phyloP scores from a whole-genome alignment of 2,797 vertebrate genomes.

The Trichosurus vulpecula region DNA sequence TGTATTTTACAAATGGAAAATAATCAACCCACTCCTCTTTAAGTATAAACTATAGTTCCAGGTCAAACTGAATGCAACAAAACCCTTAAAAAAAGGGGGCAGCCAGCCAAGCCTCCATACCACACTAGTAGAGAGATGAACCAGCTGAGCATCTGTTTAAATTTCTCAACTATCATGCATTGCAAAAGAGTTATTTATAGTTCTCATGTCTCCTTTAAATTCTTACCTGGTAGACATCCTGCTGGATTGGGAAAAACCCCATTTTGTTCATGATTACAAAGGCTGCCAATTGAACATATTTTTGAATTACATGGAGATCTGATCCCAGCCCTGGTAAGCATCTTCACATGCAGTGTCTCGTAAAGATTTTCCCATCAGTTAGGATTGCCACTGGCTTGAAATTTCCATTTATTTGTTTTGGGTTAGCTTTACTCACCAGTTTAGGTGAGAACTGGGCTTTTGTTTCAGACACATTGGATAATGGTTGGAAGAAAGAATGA shows the following conservation, averaged over 20 bases:
- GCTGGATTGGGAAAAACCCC: background rate
- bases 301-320: constrained; percentile 62
- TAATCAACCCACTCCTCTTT: constrained; percentile 22
- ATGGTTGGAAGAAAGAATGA: constrained; percentile 34
- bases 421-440: constrained; percentile 50
- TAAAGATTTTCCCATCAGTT: constrained; percentile 61
- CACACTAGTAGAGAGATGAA: constrained; percentile 39
- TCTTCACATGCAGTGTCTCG: background rate
- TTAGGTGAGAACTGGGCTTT: constrained; percentile 50
- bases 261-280: constrained; percentile 46
- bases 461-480: constrained; percentile 40
- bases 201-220: constrained; percentile 62
- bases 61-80: constrained; percentile 14
- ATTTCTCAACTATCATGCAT: constrained; percentile 58
- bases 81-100: background rate
- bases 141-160: constrained; percentile 48
- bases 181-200: constrained; percentile 62
- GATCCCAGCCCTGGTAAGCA: constrained; percentile 25
- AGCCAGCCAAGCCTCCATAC: constrained; percentile 37
- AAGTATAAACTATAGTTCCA: constrained; percentile 59
- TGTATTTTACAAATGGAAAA: constrained; percentile 58
- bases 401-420: constrained; percentile 54
- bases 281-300: background rate
- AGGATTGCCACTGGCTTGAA: constrained; percentile 50
- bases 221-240: constrained; percentile 39